Conservation (phyloP, 2,797 vertebrate genomes). For the Darevskia nairensis region DNA sequence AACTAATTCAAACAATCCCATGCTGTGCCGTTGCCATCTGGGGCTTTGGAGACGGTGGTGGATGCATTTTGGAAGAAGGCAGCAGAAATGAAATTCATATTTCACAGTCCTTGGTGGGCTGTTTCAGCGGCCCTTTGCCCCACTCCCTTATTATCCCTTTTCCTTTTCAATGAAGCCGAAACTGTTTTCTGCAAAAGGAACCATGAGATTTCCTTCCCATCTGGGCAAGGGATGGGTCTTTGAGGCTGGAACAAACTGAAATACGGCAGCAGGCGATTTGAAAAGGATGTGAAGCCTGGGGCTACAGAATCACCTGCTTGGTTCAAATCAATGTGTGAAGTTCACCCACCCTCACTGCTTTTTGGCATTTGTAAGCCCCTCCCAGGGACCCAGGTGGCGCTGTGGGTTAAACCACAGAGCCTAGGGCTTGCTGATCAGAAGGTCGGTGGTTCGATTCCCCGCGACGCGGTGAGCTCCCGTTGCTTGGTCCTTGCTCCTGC, state of each 20-base stretch:
- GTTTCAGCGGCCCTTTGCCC: not conserved
- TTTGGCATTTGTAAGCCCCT: not conserved
- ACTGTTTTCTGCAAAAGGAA: accelerated
- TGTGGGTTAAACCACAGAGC: too few relatives aligned
- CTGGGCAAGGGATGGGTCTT: not conserved
- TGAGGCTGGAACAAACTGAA: not conserved
- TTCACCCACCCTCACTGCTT: too few relatives aligned
- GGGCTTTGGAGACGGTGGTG: not conserved
- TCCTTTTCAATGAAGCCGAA: not conserved
- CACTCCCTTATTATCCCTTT: not conserved
- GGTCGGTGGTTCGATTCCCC: too few relatives aligned
- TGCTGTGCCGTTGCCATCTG: not conserved
- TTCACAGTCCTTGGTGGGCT: not conserved
- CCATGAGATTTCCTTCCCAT: accelerated
- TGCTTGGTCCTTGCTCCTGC: too few relatives aligned
- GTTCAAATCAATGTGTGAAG: not conserved
- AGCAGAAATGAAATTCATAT: conserved; percentile 21
- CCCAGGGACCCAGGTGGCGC: too few relatives aligned
- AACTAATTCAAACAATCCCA: not conserved
- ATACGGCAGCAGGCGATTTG: not conserved
- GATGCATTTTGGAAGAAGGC: not conserved
- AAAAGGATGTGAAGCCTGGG: not conserved
- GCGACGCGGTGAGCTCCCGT: too few relatives aligned
- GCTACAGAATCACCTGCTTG: not conserved
- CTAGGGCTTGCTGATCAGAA: too few relatives aligned